Evolutionary conservation across 2,888 invertebrate species (phyloP).

Genomic region (Cancer borealis): DNA sequence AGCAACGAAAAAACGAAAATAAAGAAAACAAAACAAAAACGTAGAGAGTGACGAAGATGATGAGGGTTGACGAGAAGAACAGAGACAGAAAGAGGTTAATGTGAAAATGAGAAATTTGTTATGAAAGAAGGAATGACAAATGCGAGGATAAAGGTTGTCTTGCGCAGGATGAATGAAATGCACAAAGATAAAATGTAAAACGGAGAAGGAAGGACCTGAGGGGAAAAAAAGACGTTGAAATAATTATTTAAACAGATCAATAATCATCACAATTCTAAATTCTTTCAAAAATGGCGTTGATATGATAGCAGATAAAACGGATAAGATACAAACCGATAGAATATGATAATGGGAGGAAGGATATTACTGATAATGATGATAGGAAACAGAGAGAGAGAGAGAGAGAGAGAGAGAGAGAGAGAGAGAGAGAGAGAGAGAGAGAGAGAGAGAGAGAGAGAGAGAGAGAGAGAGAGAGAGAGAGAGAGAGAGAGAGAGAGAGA

Average conservation of each 20-base stretch:
- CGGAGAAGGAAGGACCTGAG: not conserved
- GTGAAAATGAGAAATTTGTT: not conserved
- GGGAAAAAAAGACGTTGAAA: no score
- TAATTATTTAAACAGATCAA: no score
- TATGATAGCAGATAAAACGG: not conserved
- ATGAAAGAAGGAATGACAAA: not conserved
- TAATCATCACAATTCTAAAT: no score
- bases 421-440: no score
- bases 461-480: no score
- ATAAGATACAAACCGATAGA: not conserved
- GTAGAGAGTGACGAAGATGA: not conserved
- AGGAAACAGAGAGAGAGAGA: not conserved
- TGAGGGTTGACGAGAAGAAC: not conserved
- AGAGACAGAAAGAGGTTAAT: slow-evolving; percentile 6
- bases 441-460: no score
- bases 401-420: no score
- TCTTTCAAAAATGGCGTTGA: no score
- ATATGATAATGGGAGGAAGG: not conserved
- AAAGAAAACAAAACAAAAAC: not conserved
- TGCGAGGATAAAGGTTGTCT: not conserved
- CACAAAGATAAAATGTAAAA: not conserved
- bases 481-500: no score
- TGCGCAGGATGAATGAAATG: not conserved
- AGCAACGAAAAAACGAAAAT: no score
- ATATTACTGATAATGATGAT: not conserved